Conservation (phyloP, 2,113 vertebrate species). For the Pipra filicauda region DNA sequence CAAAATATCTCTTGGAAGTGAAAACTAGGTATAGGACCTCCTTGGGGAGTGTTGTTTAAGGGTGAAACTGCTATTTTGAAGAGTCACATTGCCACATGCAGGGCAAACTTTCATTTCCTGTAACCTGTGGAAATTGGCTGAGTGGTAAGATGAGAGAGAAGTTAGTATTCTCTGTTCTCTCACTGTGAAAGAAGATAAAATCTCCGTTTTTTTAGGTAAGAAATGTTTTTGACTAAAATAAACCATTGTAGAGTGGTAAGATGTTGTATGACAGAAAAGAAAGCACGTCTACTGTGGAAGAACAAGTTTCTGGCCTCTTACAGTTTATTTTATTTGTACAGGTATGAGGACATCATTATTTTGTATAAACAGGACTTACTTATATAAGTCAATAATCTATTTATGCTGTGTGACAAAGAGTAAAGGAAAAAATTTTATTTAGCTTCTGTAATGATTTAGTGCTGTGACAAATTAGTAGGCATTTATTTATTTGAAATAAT, state of each 20-base stretch:
- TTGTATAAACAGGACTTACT: background rate
- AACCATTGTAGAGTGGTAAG: background rate
- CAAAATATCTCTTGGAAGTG: background rate
- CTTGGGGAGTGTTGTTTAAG: background rate
- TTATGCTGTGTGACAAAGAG: background rate
- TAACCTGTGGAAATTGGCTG: background rate
- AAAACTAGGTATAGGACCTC: background rate
- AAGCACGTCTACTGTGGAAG: background rate
- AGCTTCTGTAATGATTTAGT: background rate
- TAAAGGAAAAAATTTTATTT: background rate
- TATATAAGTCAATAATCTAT: background rate
- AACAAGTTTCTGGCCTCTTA: background rate
- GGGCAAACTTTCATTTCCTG: background rate
- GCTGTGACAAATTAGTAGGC: background rate
- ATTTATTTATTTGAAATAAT: background rate
- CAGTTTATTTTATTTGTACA: background rate
- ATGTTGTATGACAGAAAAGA: background rate
- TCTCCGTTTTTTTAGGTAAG: constrained; percentile 82
- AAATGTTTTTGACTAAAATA: background rate
- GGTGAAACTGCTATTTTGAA: background rate
- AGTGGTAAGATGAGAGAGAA: background rate
- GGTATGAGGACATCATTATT: background rate
- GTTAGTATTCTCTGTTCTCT: background rate
- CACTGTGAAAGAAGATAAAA: constrained; percentile 58
- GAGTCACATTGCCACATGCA: background rate